Base-by-base conservation (phyloP, 2,113 vertebrate species). In the Corythaixoides concolor region DNA sequence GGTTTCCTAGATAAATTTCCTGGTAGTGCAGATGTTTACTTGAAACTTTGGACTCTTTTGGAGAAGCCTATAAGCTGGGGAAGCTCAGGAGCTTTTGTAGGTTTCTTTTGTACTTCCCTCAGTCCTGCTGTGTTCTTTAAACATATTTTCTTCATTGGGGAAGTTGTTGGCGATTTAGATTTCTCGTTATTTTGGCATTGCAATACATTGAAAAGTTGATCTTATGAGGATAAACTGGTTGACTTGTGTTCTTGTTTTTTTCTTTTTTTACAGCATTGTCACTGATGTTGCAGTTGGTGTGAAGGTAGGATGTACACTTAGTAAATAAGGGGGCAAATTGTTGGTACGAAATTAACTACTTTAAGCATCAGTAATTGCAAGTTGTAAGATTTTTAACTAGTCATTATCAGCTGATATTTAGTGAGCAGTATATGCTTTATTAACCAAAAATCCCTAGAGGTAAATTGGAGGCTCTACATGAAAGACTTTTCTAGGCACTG, bases 241-340 rank as follows among this genome's bases (percentile, higher is more conserved):
- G 60, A 96, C 88, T 53, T 89, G 8, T 30, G 28, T 67, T 92
- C 32, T 64, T 86, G 24, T 52, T 45, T 93, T 72, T n/a, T 69
- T 41, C 78, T 97, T 93, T 60, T 92, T 63, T 98, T 98, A 91
- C 98, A 99, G 98, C 97, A 98, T 99, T 98, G 98, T 99, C 97
- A 98, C 99, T 97, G 99, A 99, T 97, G 99, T 99, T 98, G 98
- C 99, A 96, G 99, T 99, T 98, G 99, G 99, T 91, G 99, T 99
- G 95, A 99, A 99, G 99, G 99, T 99, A 98, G 98, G 98, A 91
- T 94, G 91, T 74, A 8, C 81, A 37, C 81, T 72, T 89, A 68
- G 82, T 58, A 96, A 94, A 93, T 96, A 93, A 88, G 94, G 62
- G 64, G 85, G 41, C 33, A 87, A 78, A 60, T 16, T 73, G 24